Base-by-base conservation (phyloP, 2,888 invertebrate genomes). In the Crioceris asparagi region DNA sequence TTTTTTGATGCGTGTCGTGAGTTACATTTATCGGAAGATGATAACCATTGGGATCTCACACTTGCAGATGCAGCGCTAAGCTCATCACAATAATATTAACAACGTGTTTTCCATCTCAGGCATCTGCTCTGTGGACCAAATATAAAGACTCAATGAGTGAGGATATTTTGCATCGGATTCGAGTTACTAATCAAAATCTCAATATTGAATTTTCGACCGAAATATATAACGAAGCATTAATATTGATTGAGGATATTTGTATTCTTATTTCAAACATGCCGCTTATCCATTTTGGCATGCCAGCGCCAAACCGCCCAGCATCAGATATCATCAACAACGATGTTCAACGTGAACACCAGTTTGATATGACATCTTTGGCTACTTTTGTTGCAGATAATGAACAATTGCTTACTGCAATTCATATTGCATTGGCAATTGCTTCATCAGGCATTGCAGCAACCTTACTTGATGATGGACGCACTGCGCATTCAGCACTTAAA, bases 61-160 rank as follows among this genome's bases (percentile, higher is more conserved):
- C 21, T 21, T 21, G 21, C 6, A 21, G 21, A 21, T 21, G 21
- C 21, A 7, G 21, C 10, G 10, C 6, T 21, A 7, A 7, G 7
- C 7, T 21, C 21, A 21, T 21, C 7, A 7, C 21, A 21, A 21
- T 21, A 21, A 21, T 21, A 7, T 21, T 21, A 10, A 7, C 21
- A 7, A 21, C 21, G 10, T 21, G 21, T 10, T 21, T 21, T 21
- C 21, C 21, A 21, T 21, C 21, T 7, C 6, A 6, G 10, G 7
- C 21, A 10, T 7, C 10, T 21, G 21, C 6, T 21, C 10, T 21
- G 10, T 21, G 10, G 6, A 21, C 6, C 21, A 21, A 21, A 21
- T 16, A 31, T 17, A 31, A 15, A 31, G 16, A 31, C 11, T 17
- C n/a, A n/a, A n/a, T n/a, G n/a, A n/a, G n/a, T n/a, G n/a, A n/a